Evolutionary conservation across 2,113 vertebrate genomes (phyloP), one percentile per base, ranked within the genome.

Genomic region (Burhinus oedicnemus): DNA sequence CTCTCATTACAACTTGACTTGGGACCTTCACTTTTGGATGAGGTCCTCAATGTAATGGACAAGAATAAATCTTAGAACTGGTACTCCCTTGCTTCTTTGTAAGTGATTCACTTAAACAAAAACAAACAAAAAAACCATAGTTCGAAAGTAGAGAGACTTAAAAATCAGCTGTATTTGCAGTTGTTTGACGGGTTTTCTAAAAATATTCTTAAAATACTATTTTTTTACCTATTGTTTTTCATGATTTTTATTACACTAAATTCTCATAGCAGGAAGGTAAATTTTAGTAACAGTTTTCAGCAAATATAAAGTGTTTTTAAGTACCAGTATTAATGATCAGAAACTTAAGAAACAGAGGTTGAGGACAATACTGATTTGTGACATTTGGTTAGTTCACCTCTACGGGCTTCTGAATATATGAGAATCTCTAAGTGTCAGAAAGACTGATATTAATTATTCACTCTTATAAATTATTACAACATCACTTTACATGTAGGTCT

Each of bases 1-100:
- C 98, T 99, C 65, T 99, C 99, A 12, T 98, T 99, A 36, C 99
- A 99, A 77, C 98, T 99, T 12, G 99, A 99, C 95, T 98, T 99
- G 75, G 99, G 99, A 66, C 99, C 99, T 90, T 99, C 99, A 68
- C 99, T 99, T 98, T 96, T 99, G 98, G 99, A 99, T 93, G 99
- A 99, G 64, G 99, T 99, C 77, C 99, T 99, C 83, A 99, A 99
- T 94, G 99, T 99, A 94, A 99, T 99, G 99, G 99, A 99, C 97
- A 99, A 98, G 97, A 98, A 98, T 91, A 98, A 98, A 95, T 97
- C 95, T 88, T 97, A 95, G 94, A 90, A 86, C 87, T 78, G 87
- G 90, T 93, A 92, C 95, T 85, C 62, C 74, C 34, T 84, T 84
- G 38, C 69, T 87, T 70, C 93, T 91, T 72, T 68, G 27, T 20